phyloP scores from a whole-genome alignment of 1,140 invertebrate species.

The Penaeus chinensis region DNA sequence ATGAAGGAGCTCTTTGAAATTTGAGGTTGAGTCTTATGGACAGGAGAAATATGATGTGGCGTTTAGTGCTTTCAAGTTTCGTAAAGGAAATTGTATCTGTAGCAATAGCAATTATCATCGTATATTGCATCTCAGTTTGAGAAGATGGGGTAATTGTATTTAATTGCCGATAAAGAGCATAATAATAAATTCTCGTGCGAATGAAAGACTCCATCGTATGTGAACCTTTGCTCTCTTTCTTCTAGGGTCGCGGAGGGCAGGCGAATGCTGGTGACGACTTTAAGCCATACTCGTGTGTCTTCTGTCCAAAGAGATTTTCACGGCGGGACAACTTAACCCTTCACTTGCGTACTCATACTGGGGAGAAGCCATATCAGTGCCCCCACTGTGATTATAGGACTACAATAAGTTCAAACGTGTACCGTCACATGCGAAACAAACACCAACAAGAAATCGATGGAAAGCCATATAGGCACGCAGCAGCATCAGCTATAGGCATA shows the following conservation, averaged over 20 bases:
- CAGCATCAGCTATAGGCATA: not conserved
- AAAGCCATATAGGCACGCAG: conserved; percentile 40
- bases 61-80: no score
- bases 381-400: conserved; percentile 72
- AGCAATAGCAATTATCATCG: no score
- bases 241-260: conserved; percentile 57
- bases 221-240: conserved; percentile 57
- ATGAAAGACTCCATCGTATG: conserved; percentile 39
- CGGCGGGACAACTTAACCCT: conserved; percentile 78
- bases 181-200: not conserved
- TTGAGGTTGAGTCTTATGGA: no score
- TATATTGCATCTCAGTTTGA: no score
- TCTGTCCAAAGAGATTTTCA: conserved; percentile 83
- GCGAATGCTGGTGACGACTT: conserved; percentile 55
- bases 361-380: conserved; percentile 85
- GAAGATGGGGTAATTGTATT: no score
- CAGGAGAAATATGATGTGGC: no score
- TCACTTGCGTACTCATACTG: conserved; percentile 83
- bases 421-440: conserved; percentile 53
- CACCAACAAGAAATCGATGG: conserved; percentile 50
- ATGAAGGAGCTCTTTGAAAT: no score
- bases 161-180: no score
- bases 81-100: no score
- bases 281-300: conserved; percentile 80
- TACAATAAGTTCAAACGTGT: conserved; percentile 57